phyloP scores from a whole-genome alignment of 37 sponge, comb jelly and placozoan species.

The Beroe forskalii region DNA sequence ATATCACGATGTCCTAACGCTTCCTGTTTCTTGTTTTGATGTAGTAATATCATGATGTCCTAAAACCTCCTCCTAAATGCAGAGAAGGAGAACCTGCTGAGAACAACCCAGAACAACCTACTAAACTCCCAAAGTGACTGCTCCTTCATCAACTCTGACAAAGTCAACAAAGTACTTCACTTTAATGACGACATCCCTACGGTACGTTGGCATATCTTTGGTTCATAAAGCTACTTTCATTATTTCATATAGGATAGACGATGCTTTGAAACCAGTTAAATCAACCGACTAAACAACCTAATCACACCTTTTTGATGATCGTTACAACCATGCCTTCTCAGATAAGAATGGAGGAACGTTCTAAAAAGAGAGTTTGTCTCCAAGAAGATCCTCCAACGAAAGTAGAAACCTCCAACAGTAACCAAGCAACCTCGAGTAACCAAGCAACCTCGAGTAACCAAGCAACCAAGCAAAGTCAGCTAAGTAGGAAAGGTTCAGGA shows the following conservation, averaged over 20 bases:
- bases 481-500: no score
- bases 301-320: no score
- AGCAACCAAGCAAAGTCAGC: no score
- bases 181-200: constrained; percentile 44
- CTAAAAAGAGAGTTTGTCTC: background rate
- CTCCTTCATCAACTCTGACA: background rate
- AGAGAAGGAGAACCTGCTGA: constrained; percentile 43
- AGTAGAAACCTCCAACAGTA: background rate
- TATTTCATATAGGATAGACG: no score
- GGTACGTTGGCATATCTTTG: no score
- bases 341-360: constrained; percentile 9
- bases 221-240: no score
- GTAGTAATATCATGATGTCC: no score
- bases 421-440: background rate
- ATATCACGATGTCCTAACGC: no score
- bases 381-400: background rate
- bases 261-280: no score
- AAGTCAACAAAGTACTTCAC: constrained; percentile 56
- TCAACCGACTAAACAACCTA: no score
- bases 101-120: constrained; percentile 8
- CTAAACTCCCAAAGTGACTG: background rate
- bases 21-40: no score
- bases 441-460: background rate
- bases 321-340: no score
- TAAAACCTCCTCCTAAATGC: background rate